Evolutionary conservation across 2,113 vertebrate species (phyloP).

Genomic region (Phainopepla nitens): DNA sequence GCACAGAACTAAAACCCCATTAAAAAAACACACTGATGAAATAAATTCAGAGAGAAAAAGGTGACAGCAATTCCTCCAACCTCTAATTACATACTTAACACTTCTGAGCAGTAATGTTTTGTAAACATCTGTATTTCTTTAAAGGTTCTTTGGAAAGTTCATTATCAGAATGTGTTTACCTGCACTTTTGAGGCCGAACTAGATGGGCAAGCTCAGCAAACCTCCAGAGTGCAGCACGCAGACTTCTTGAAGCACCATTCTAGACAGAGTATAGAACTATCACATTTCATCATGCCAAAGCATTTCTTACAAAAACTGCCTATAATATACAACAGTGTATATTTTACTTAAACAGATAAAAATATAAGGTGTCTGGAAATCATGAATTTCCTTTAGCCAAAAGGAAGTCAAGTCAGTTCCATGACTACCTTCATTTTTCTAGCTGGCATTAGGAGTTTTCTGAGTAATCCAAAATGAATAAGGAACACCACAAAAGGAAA

Average conservation of each 20-base stretch:
- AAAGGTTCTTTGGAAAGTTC: not conserved
- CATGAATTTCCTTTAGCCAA: not conserved
- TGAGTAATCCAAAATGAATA: not conserved
- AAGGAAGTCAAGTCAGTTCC: not conserved
- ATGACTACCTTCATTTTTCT: not conserved
- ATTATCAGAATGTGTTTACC: conserved; percentile 66
- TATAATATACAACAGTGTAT: not conserved
- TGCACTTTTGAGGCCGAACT: conserved; percentile 96
- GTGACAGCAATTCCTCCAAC: not conserved
- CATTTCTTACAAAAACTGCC: not conserved
- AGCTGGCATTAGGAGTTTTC: not conserved
- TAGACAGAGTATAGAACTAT: conserved; percentile 33
- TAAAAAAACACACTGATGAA: not conserved
- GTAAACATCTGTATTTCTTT: not conserved
- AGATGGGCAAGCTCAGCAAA: conserved; percentile 96
- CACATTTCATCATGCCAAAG: not conserved
- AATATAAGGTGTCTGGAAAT: not conserved
- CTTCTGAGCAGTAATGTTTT: not conserved
- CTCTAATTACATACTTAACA: not conserved
- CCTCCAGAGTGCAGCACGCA: conserved; percentile 94
- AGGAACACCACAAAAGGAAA: not conserved
- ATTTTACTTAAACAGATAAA: not conserved
- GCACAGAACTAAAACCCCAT: not conserved
- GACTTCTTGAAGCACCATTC: conserved; percentile 93
- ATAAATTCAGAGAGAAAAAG: not conserved